Conservation (phyloP, 2,113 vertebrate genomes). For the Callipepla squamata region DNA sequence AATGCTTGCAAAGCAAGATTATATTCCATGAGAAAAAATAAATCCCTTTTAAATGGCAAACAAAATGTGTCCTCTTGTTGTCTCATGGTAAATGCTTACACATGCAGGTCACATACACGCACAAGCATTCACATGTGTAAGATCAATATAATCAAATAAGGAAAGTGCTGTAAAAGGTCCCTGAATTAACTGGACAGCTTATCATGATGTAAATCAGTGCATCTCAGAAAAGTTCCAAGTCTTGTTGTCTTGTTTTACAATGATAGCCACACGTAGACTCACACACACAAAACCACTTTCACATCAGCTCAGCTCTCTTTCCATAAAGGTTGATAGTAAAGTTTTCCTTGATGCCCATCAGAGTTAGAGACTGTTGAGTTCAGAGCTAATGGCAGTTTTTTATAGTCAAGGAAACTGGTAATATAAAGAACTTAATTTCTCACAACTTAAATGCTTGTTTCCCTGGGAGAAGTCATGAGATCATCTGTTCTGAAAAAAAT, state of each 20-base stretch:
- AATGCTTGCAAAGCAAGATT: constrained; percentile 28
- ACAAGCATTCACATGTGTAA: background rate
- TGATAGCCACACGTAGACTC: constrained; percentile 36
- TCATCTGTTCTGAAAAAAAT: background rate
- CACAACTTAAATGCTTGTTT: constrained; percentile 2
- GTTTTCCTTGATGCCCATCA: background rate
- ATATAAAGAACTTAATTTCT: constrained; percentile 16
- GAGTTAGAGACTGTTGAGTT: background rate
- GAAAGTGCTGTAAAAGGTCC: background rate
- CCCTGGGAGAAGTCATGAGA: constrained; percentile 28
- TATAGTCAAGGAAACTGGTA: background rate
- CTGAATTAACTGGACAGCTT: constrained; percentile 1
- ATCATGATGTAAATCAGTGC: background rate
- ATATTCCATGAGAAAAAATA: constrained; percentile 16
- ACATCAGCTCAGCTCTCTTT: constrained; percentile 13
- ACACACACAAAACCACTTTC: background rate
- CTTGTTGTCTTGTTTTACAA: constrained; percentile 24
- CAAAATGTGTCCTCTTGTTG: constrained; percentile 30
- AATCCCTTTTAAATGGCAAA: background rate
- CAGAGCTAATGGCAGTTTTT: constrained; percentile 6
- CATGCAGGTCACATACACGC: constrained; percentile 13
- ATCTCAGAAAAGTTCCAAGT: constrained; percentile 23
- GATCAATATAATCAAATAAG: constrained; percentile 36
- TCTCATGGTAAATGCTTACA: constrained; percentile 34
- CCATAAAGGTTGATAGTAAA: constrained; percentile 6